Evolutionary conservation across 1,140 invertebrate species (phyloP), one percentile per base, ranked within the genome.

Genomic region (Cyphomyrmex costatus): DNA sequence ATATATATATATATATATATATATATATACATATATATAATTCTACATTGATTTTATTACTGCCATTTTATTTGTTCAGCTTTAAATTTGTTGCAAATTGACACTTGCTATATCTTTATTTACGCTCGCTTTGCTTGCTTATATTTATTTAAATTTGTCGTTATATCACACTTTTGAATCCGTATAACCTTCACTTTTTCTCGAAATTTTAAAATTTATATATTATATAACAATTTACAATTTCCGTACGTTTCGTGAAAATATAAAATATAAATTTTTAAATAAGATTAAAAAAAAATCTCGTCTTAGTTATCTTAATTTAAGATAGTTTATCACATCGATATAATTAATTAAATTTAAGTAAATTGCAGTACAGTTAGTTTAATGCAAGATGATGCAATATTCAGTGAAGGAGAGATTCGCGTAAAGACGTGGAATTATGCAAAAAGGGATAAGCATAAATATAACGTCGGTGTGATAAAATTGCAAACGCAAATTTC

Each of bases 401-500:
- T 79, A 61, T 60, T 73, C 36, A 16, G 42, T 7, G 24, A 7
- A 71, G 24, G 16, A 27, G 5, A 33, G 42, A 60, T 19, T n/a
- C 14, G 16, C 10, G 53, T 27, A 46, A 73, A 61, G 36, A 74
- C 27, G 14, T 12, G 27, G 46, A 46, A 73, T 83, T 56, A 73
- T 60, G 79, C 33, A 58, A 60, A 73, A 73, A 27, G 36, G 51
- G 36, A 24, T 60, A 46, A 73, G 79, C 66, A 24, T 24, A 77
- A 74, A 74, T 74, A 21, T 60, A 60, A 30, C 51, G 79, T 68
- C 21, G 78, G 65, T 10, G 79, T 46, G 68, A 83, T 83, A 83
- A 83, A 83, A 83, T 66, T 83, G 68, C 24, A 30, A 82, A 74
- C 68, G 68, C 79, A 36, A 60, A 83, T 83, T 80, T 58, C 66